Conservation (phyloP, 2,113 vertebrate species). For the Nerophis ophidion region DNA sequence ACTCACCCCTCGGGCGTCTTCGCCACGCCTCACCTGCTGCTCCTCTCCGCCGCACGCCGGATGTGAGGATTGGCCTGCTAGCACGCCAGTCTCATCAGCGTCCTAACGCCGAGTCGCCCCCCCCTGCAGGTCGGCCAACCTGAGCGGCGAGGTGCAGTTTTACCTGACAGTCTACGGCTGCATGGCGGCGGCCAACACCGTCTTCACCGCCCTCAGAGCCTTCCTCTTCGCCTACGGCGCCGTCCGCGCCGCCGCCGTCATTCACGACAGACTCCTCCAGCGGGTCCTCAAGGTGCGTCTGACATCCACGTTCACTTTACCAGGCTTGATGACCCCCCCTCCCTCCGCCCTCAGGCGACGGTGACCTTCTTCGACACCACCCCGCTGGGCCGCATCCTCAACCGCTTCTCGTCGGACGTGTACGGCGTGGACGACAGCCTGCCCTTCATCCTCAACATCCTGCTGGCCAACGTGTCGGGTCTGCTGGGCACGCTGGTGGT, state of each 20-base stretch:
- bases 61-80: slow-evolving; percentile 71
- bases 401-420: slow-evolving; percentile 94
- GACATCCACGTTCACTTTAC: too few species aligned
- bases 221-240: slow-evolving; percentile 87
- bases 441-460: slow-evolving; percentile 91
- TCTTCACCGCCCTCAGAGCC: slow-evolving; percentile 84
- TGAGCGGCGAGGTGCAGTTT: slow-evolving; percentile 75
- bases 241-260: slow-evolving; percentile 73
- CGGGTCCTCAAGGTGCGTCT: slow-evolving; percentile 77
- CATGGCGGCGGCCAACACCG: slow-evolving; percentile 81
- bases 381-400: slow-evolving; percentile 83
- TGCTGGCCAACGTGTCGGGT: slow-evolving; percentile 78
- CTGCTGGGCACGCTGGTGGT: slow-evolving; percentile 84
- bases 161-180: slow-evolving; percentile 83
- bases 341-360: slow-evolving; percentile 71
- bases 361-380: slow-evolving; percentile 89
- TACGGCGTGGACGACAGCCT: slow-evolving; percentile 84
- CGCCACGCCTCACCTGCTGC: slow-evolving; percentile 68
- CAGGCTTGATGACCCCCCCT: too few species aligned
- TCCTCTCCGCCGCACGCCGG: slow-evolving; percentile 71
- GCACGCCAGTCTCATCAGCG: not conserved
- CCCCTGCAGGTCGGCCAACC: slow-evolving; percentile 36
- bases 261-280: slow-evolving; percentile 80
- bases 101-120: not conserved
- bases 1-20: slow-evolving; percentile 38